These are phyloP conservation scores for Noctua comes DNA, from an alignment of 2,888 invertebrate species.

Conservation along the genomic window DNA sequence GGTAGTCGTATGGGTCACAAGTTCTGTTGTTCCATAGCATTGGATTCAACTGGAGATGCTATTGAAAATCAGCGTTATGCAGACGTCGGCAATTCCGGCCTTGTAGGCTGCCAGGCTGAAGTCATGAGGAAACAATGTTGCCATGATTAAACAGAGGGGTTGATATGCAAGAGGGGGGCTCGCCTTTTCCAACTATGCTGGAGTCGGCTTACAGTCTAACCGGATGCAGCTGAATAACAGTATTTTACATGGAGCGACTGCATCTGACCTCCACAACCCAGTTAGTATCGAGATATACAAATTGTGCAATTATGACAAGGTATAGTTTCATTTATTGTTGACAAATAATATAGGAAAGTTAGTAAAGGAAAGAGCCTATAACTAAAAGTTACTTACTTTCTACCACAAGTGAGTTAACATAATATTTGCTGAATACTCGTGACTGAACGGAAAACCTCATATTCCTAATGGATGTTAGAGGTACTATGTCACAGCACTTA, in stretches of 20 bases:
- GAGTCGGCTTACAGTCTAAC: too few relatives aligned
- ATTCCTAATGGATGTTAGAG: constrained; percentile 39
- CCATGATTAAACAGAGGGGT: constrained; percentile 9
- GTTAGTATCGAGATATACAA: too few relatives aligned
- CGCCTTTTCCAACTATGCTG: too few relatives aligned
- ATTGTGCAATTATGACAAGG: neutral
- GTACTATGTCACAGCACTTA: constrained; percentile 37
- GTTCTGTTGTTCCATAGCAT: constrained; percentile 39
- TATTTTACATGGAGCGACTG: too few relatives aligned
- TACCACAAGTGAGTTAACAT: neutral
- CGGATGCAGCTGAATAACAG: too few relatives aligned
- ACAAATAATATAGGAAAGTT: neutral
- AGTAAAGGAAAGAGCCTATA: neutral
- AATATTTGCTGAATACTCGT: constrained; percentile 34
- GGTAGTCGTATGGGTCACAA: constrained; percentile 31
- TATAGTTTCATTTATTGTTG: neutral
- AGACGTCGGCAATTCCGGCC: constrained; percentile 2
- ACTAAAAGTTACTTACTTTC: neutral
- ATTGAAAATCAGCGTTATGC: constrained; percentile 55
- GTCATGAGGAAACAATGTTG: constrained; percentile 27
- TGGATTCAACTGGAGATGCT: constrained; percentile 41
- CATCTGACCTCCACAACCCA: too few relatives aligned
- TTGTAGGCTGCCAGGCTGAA: neutral
- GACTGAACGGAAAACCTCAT: constrained; percentile 42
- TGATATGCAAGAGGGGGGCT: neutral